A percentile compares a stretch with the other conserved stretches of the same genome.
Evolutionary conservation across 2,888 invertebrate genomes (phyloP).

Genomic region (Drosophila differens): DNA sequence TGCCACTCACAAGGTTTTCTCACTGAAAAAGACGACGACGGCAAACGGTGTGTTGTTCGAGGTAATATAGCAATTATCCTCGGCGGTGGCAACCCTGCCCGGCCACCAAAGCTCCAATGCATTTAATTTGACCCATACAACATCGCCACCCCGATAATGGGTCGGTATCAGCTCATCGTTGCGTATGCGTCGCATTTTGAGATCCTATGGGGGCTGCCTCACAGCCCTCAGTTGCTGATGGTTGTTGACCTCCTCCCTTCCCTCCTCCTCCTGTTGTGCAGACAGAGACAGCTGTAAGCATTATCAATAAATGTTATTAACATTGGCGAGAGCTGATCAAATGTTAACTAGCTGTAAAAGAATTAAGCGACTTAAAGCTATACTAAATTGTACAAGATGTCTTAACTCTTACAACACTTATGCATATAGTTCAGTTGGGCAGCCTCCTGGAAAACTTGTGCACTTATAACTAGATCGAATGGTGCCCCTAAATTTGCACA

Average conservation of each 20-base stretch:
- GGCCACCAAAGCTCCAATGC: slow-evolving; percentile 92
- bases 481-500: neutral
- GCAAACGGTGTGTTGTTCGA: slow-evolving; percentile 91
- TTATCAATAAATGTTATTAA: neutral
- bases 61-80: slow-evolving; percentile 88
- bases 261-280: neutral
- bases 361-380: neutral
- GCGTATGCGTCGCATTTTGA: slow-evolving; percentile 23
- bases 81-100: slow-evolving; percentile 89
- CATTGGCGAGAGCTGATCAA: neutral
- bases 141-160: slow-evolving; percentile 88
- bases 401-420: neutral
- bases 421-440: neutral
- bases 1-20: slow-evolving; percentile 86
- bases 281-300: slow-evolving; percentile 32
- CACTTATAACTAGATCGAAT: neutral
- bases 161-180: slow-evolving; percentile 33
- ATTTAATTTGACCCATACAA: slow-evolving; percentile 94
- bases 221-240: neutral
- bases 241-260: neutral
- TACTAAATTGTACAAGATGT: neutral
- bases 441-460: neutral
- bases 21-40: slow-evolving; percentile 94
- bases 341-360: neutral
- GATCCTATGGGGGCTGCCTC: neutral